Evolutionary conservation across 2,888 invertebrate species (phyloP).

Genomic region (Gymnoscelis rufifasciata): DNA sequence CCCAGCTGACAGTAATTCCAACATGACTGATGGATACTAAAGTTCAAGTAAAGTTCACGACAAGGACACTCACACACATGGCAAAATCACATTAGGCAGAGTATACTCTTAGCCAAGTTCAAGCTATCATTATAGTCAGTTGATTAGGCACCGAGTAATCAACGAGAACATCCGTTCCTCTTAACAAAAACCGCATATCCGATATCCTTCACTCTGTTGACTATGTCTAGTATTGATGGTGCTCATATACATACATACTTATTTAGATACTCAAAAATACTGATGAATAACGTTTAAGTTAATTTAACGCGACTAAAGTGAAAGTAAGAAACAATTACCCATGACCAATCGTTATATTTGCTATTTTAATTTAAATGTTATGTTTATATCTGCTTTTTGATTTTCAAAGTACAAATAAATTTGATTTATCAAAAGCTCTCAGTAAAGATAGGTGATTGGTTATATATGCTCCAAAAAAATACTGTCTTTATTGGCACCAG

Average conservation of each 20-base stretch:
- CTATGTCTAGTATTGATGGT: background rate
- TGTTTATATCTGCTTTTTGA: no score
- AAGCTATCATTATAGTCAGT: constrained; percentile 46
- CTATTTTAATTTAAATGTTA: no score
- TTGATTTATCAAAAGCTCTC: no score
- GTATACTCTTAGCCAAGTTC: constrained; percentile 59
- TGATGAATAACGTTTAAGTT: background rate
- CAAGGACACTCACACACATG: constrained; percentile 26
- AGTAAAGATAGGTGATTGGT: no score
- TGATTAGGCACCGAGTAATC: constrained; percentile 48
- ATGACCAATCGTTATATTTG: no score
- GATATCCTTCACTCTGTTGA: constrained; percentile 55
- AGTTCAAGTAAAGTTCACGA: constrained; percentile 28
- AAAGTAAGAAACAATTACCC: no score
- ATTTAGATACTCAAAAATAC: no score
- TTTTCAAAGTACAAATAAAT: no score
- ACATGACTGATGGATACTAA: constrained; percentile 14
- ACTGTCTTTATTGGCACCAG: no score
- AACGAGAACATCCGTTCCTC: constrained; percentile 51
- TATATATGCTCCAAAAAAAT: no score
- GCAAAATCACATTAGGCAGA: constrained; percentile 25
- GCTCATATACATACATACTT: no score
- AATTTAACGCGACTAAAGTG: no score
- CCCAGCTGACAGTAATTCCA: constrained; percentile 12
- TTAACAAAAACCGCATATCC: constrained; percentile 57